Percentiles rank a stretch among this genome's conserved stretches.
Conservation (phyloP, 1,140 invertebrate genomes). For the Drosophila sucinea region DNA sequence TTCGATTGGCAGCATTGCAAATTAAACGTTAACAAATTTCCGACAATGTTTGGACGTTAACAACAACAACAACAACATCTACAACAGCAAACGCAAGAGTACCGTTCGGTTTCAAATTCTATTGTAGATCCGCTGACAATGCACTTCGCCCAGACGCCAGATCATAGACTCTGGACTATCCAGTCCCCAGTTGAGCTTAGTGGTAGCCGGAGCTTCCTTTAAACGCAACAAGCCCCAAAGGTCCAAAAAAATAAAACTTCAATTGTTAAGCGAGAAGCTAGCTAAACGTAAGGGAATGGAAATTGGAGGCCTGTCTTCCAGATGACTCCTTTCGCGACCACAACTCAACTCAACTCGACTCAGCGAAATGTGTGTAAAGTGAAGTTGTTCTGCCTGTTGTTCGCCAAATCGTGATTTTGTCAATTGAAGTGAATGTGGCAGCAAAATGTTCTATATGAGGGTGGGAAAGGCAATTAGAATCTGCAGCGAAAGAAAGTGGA, state of each 20-base stretch:
- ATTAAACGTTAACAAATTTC: slow-evolving; percentile 81
- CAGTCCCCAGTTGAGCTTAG: slow-evolving; percentile 23
- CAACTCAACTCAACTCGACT: neutral
- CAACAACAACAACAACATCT: slow-evolving; percentile 38
- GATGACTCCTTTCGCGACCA: slow-evolving; percentile 20
- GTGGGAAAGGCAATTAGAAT: slow-evolving; percentile 60
- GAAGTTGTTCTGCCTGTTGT: slow-evolving; percentile 56
- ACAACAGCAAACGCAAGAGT: slow-evolving; percentile 44
- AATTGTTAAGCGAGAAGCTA: slow-evolving; percentile 40
- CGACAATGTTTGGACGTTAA: slow-evolving; percentile 80
- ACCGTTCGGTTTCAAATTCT: slow-evolving; percentile 70
- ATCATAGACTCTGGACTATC: slow-evolving; percentile 35
- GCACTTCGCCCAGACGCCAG: slow-evolving; percentile 39
- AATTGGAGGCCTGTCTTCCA: slow-evolving; percentile 19
- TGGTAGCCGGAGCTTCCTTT: slow-evolving; percentile 50
- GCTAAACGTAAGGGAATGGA: neutral
- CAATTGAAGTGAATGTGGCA: slow-evolving; percentile 51
- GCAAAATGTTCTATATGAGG: slow-evolving; percentile 36
- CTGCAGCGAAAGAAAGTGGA: slow-evolving; percentile 20
- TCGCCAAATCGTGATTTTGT: slow-evolving; percentile 69
- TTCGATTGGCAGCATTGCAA: slow-evolving; percentile 64
- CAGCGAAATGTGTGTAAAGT: slow-evolving; percentile 63
- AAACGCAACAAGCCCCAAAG: slow-evolving; percentile 72
- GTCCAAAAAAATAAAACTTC: slow-evolving; percentile 54
- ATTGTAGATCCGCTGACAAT: slow-evolving; percentile 42